Percentiles rank a stretch among this genome's conserved stretches.
Conservation (phyloP, 53 echinoderm and acorn worm species). For the Holothuria leucospilota region DNA sequence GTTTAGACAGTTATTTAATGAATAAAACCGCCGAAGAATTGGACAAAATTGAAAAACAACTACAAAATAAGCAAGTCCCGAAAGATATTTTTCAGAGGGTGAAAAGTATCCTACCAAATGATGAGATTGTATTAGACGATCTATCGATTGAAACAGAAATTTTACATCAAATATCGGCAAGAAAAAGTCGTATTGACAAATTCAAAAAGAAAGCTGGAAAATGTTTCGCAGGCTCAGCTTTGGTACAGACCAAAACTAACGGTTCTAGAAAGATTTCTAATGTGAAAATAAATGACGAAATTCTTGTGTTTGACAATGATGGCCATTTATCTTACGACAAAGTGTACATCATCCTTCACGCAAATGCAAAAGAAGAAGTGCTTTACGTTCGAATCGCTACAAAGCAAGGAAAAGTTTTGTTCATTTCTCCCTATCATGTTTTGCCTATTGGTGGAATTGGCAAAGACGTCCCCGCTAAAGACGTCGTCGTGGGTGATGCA, state of each 20-base stretch:
- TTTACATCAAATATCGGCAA: too few species aligned
- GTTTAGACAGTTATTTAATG: too few species aligned
- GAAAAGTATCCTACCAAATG: too few species aligned
- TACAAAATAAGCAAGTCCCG: too few species aligned
- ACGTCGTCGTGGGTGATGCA: neutral
- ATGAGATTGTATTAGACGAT: too few species aligned
- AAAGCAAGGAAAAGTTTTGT: neutral
- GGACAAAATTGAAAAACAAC: too few species aligned
- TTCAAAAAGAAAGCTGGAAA: neutral
- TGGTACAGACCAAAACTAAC: neutral
- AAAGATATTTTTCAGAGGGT: too few species aligned
- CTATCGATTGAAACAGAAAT: too few species aligned
- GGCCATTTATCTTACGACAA: constrained; percentile 7
- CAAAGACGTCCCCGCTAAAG: neutral
- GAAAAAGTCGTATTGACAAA: too few species aligned
- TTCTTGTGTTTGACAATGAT: constrained; percentile 6
- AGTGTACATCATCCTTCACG: constrained; percentile 1
- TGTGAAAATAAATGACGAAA: neutral
- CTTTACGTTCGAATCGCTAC: neutral
- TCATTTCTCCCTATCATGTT: neutral
- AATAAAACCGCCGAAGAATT: too few species aligned
- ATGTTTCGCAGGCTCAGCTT: neutral
- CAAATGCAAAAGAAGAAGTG: neutral
- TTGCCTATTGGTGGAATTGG: neutral
- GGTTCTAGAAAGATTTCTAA: neutral